Conservation (phyloP, 2,888 invertebrate genomes). For the Lottia scabra region DNA sequence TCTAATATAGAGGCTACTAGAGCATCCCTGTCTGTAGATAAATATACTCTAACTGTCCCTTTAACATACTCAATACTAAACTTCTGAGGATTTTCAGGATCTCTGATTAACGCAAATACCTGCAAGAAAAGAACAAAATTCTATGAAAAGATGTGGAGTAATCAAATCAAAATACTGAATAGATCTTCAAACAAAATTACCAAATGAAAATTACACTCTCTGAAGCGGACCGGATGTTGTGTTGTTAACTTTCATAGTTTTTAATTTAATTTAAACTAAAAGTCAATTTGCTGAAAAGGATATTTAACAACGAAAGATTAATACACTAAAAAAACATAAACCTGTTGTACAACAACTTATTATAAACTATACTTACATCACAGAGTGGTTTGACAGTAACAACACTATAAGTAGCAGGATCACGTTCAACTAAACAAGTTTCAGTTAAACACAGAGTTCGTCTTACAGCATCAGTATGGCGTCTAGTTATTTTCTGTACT, state of each 20-base stretch:
- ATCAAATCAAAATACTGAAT: no score
- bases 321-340: no score
- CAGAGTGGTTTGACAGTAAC: slow-evolving; percentile 80
- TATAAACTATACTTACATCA: slow-evolving; percentile 70
- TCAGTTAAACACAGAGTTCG: slow-evolving; percentile 95
- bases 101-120: slow-evolving; percentile 91
- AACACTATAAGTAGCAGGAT: slow-evolving; percentile 95
- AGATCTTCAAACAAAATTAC: neutral
- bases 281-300: no score
- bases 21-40: slow-evolving; percentile 95
- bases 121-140: no score
- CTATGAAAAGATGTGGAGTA: no score
- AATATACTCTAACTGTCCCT: slow-evolving; percentile 88
- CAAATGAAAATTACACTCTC: no score
- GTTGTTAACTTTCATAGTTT: no score
- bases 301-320: no score
- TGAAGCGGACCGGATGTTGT: no score
- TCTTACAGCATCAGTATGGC: slow-evolving; percentile 79
- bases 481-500: slow-evolving; percentile 87
- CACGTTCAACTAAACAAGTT: slow-evolving; percentile 94
- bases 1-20: slow-evolving; percentile 94
- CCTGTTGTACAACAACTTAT: no score
- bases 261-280: no score
- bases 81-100: slow-evolving; percentile 90
- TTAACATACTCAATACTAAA: slow-evolving; percentile 95